These are phyloP conservation scores for Choristoneura rosaceana DNA, from an alignment of 2,888 invertebrate species.

Conservation along the genomic window DNA sequence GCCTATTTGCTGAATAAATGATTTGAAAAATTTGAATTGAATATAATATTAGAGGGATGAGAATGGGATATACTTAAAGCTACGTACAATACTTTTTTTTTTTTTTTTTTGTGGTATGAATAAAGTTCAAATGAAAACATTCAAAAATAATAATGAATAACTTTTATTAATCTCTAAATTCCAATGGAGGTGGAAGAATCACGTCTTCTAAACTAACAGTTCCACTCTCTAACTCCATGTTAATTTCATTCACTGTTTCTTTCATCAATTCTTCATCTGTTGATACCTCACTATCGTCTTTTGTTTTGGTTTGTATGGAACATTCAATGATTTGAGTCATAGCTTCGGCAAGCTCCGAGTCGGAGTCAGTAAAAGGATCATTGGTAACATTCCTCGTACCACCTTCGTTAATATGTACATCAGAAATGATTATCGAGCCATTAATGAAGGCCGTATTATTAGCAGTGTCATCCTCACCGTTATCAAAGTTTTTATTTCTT, in stretches of 20 bases:
- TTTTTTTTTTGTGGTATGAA: neutral
- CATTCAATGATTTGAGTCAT: conserved; percentile 72
- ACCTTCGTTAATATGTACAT: conserved; percentile 40
- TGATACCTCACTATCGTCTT: conserved; percentile 51
- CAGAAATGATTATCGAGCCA: conserved; percentile 32
- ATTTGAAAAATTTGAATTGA: too few relatives aligned
- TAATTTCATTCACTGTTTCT: conserved; percentile 70
- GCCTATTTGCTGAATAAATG: too few relatives aligned
- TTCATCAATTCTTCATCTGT: conserved; percentile 64
- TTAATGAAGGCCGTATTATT: neutral
- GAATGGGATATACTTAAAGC: too few relatives aligned
- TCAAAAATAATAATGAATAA: neutral
- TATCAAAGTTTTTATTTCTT: conserved; percentile 19
- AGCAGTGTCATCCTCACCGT: conserved; percentile 40
- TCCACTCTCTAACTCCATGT: conserved; percentile 54
- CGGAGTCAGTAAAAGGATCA: conserved; percentile 39
- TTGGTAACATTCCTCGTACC: conserved; percentile 22
- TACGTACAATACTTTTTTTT: too few relatives aligned
- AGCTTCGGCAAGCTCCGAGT: conserved; percentile 67
- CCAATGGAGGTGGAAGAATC: conserved; percentile 31
- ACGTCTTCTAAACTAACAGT: conserved; percentile 9
- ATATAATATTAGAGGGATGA: too few relatives aligned
- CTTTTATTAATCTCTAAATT: conserved; percentile 33
- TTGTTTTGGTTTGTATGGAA: conserved; percentile 30
- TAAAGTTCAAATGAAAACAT: neutral